These are phyloP conservation scores for Pachyuromys duprasi DNA, from an alignment of 2,797 vertebrate genomes.

Conservation along the genomic window DNA sequence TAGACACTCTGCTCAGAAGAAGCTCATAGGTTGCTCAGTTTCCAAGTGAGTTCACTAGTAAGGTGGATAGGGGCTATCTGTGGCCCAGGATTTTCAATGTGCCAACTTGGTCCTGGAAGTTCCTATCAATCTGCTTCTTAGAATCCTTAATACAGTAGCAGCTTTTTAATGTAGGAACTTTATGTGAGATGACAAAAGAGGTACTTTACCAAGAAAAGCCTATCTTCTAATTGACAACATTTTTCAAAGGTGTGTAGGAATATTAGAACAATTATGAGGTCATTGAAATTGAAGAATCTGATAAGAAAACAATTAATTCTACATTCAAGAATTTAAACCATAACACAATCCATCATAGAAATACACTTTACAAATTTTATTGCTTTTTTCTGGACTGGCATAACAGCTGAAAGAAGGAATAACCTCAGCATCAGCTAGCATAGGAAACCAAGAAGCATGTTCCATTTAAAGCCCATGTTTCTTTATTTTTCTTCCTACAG, in stretches of 20 bases:
- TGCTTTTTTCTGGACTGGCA: not conserved
- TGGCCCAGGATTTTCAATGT: not conserved
- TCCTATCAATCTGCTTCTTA: not conserved
- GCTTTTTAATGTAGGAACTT: not conserved
- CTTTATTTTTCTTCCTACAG: constrained; percentile 66
- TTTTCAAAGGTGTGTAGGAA: constrained; percentile 17
- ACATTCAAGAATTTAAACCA: constrained; percentile 57
- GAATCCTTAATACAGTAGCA: not conserved
- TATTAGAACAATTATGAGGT: constrained; percentile 26
- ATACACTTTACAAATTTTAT: not conserved
- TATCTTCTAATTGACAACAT: constrained; percentile 17
- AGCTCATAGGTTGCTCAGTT: too few relatives aligned
- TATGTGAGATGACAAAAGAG: not conserved
- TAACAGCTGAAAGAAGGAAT: constrained; percentile 66
- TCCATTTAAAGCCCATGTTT: constrained; percentile 46
- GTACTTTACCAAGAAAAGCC: not conserved
- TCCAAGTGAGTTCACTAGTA: too few relatives aligned
- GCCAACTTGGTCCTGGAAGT: not conserved
- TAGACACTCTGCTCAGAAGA: too few relatives aligned
- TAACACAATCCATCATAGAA: constrained; percentile 53
- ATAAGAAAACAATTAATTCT: constrained; percentile 47
- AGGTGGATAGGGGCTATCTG: not conserved
- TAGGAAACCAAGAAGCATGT: constrained; percentile 56
- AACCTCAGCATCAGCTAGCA: constrained; percentile 66
- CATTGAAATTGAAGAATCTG: constrained; percentile 57